A percentile compares a stretch with the other conserved stretches of the same genome.
Conservation (phyloP, 2,113 vertebrate species). For the Cochlearius cochlearius region DNA sequence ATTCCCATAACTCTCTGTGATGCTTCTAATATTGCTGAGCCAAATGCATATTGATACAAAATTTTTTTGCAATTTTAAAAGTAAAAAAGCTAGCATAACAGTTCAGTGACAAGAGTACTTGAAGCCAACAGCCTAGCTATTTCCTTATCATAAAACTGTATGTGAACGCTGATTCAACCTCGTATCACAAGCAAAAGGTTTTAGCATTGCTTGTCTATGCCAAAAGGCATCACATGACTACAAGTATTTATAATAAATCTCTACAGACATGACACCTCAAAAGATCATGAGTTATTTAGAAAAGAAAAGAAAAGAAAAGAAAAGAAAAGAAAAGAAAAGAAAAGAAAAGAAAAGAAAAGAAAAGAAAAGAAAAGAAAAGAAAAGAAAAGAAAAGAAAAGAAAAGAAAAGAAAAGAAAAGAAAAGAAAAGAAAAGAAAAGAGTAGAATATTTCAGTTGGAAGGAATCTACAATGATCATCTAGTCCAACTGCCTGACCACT, state of each 20-base stretch:
- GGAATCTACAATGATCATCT: background rate
- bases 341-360: background rate
- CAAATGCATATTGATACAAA: background rate
- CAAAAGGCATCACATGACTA: background rate
- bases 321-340: background rate
- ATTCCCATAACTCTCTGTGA: background rate
- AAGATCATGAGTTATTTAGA: background rate
- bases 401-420: background rate
- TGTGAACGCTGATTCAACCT: background rate
- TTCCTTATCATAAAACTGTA: background rate
- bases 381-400: background rate
- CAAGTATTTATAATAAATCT: background rate
- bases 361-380: background rate
- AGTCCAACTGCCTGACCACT: background rate
- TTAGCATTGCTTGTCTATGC: background rate
- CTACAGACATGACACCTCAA: background rate
- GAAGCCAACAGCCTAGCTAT: background rate
- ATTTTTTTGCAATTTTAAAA: background rate
- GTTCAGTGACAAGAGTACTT: background rate
- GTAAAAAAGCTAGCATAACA: background rate
- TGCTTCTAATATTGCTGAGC: background rate
- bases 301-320: background rate
- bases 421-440: background rate
- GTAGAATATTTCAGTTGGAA: too few species aligned
- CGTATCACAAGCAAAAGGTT: background rate